phyloP scores from a whole-genome alignment of 2,113 vertebrate genomes.

The Butorides virescens region DNA sequence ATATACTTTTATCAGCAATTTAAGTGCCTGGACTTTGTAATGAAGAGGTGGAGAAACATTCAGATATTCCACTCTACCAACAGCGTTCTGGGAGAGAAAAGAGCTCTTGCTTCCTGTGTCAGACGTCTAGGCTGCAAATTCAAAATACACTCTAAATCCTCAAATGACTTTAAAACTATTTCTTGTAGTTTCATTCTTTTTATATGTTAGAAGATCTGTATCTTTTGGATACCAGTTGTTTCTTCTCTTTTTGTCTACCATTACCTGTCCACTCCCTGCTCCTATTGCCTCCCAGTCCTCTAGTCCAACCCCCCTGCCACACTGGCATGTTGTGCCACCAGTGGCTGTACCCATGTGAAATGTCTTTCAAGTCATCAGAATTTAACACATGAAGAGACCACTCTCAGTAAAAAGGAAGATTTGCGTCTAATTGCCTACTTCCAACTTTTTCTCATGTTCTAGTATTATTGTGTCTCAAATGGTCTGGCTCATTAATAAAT shows the following conservation, averaged over 20 bases:
- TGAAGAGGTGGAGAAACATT: background rate
- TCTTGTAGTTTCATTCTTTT: background rate
- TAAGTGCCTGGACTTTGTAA: background rate
- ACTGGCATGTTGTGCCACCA: background rate
- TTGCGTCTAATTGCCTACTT: background rate
- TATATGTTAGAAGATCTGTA: background rate
- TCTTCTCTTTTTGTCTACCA: background rate
- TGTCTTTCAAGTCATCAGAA: background rate
- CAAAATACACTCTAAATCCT: background rate
- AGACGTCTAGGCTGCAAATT: background rate
- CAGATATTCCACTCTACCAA: background rate
- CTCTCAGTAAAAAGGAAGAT: background rate
- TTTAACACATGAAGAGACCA: background rate
- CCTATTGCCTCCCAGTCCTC: background rate
- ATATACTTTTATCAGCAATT: background rate
- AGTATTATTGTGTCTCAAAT: background rate
- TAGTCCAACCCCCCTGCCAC: accelerated
- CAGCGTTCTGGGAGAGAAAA: background rate
- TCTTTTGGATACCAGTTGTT: background rate
- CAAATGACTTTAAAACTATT: background rate
- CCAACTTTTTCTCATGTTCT: background rate
- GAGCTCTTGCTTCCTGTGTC: background rate
- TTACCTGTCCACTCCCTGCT: background rate
- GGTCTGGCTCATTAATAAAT: background rate
- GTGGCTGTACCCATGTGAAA: background rate